These are phyloP conservation scores for Caenorhabditis wallacei DNA, from an alignment of 2,888 invertebrate genomes.

Conservation along the genomic window DNA sequence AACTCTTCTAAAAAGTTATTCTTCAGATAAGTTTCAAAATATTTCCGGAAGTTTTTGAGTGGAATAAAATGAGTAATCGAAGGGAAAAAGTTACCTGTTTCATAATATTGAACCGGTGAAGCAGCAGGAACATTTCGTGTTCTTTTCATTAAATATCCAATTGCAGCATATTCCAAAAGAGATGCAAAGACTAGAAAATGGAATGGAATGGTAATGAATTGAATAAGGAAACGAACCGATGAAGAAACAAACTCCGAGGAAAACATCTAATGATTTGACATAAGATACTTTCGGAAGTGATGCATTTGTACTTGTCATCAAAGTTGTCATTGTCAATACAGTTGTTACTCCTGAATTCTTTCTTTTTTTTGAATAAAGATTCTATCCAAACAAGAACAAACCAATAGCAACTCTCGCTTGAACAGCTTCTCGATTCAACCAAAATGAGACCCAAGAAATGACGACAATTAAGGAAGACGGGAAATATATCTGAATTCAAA, in stretches of 20 bases:
- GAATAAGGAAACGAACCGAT: constrained; percentile 76
- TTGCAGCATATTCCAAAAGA: constrained; percentile 82
- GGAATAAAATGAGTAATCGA: neutral
- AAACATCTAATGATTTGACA: constrained; percentile 84
- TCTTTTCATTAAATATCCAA: constrained; percentile 82
- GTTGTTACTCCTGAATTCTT: constrained; percentile 83
- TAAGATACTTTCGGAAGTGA: constrained; percentile 83
- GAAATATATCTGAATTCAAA: constrained; percentile 81
- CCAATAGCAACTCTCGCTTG: constrained; percentile 84
- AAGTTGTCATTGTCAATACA: constrained; percentile 84
- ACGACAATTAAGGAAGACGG: constrained; percentile 83
- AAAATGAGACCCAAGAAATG: constrained; percentile 83
- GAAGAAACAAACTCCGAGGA: constrained; percentile 84
- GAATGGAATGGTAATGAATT: too few relatives aligned
- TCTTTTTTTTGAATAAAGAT: neutral
- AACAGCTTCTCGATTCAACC: constrained; percentile 83
- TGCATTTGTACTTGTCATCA: constrained; percentile 84
- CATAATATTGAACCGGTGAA: constrained; percentile 74
- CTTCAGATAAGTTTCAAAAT: neutral
- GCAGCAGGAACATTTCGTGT: constrained; percentile 69
- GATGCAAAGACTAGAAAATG: constrained; percentile 83
- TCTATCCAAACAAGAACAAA: constrained; percentile 35
- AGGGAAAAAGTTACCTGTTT: constrained; percentile 61
- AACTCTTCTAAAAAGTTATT: constrained; percentile 50
- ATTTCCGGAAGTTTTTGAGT: neutral